Evolutionary conservation across 2,113 vertebrate species (phyloP), one percentile per base, ranked within the genome.

Genomic region (Indri indri): DNA sequence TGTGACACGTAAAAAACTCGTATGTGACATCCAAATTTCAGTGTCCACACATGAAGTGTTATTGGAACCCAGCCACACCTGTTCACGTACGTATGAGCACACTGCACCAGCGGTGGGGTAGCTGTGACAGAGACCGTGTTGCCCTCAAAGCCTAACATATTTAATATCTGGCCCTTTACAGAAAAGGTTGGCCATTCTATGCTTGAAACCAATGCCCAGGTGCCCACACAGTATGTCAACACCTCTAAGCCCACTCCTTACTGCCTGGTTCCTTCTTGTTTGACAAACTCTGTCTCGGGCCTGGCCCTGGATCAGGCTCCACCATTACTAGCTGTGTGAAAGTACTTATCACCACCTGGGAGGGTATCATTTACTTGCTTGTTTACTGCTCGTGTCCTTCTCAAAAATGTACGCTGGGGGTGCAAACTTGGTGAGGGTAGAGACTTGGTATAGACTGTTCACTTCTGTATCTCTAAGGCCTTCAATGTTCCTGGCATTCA

Each of bases 81-180:
- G 34, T 12, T 84, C 34, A 52, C 2, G 8, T 9, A n/a, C 4
- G 3, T 8, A 2, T 34, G 18, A 32, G 50, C 52, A 45, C 0
- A 0, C 11, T 57, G 71, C 27, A 10, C 25, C 61, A 66, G 2
- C 23, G 77, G 16, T 14, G 6, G 37, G 32, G 13, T 27, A 8
- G 34, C 22, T 68, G 59, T 32, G 30, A 13, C 52, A 14, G 14
- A 79, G 27, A 37, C 4, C 1, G 1, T 6, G 7, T 22, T 34
- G 16, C 5, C 30, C 20, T 83, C 34, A 37, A 66, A 87, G 17
- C 11, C 52, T 52, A 47, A 54, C 11, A 2, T 63, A 70, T 3
- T 82, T 80, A 90, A n/a, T 71, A 50, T 25, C 22, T 73, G 34
- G 13, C 11, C 57, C 40, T 77, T 95, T 25, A 59, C 37, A 32